Evolutionary conservation across 2,797 vertebrate species (phyloP).

Genomic region (Odontamblyopus lacepedii): DNA sequence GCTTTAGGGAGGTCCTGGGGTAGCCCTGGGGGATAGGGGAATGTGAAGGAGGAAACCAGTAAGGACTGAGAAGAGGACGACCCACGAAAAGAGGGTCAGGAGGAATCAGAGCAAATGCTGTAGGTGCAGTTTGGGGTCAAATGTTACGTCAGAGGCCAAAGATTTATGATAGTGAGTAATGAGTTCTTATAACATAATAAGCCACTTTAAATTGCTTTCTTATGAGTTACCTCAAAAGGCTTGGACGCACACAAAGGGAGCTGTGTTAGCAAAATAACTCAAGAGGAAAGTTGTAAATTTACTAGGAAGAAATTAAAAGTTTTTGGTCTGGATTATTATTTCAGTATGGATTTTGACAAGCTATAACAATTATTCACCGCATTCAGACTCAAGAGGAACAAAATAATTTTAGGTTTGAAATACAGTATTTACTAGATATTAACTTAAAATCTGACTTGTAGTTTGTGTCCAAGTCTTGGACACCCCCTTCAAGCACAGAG

Average conservation of each 20-base stretch:
- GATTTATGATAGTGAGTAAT: constrained; percentile 36
- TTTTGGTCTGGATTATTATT: neutral
- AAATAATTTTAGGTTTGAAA: no score
- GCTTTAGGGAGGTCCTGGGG: constrained; percentile 17
- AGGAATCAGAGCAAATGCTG: constrained; percentile 30
- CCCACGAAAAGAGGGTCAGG: constrained; percentile 15
- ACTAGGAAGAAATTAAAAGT: neutral
- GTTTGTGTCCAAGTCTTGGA: no score
- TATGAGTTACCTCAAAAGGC: neutral
- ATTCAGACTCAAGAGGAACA: no score
- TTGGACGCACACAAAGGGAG: neutral
- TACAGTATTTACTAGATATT: no score
- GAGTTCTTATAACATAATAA: constrained; percentile 5
- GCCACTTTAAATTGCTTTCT: constrained; percentile 6
- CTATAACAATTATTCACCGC: no score
- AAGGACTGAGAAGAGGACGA: neutral
- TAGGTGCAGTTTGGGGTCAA: constrained; percentile 29
- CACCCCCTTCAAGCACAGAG: no score
- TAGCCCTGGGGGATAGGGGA: constrained; percentile 40
- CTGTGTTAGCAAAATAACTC: neutral
- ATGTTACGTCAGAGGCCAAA: constrained; percentile 17
- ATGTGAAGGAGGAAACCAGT: constrained; percentile 27
- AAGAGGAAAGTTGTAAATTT: neutral
- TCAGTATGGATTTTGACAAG: neutral
- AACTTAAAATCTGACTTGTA: no score